phyloP scores from a whole-genome alignment of 1,140 invertebrate genomes.

The Anoplophora glabripennis region DNA sequence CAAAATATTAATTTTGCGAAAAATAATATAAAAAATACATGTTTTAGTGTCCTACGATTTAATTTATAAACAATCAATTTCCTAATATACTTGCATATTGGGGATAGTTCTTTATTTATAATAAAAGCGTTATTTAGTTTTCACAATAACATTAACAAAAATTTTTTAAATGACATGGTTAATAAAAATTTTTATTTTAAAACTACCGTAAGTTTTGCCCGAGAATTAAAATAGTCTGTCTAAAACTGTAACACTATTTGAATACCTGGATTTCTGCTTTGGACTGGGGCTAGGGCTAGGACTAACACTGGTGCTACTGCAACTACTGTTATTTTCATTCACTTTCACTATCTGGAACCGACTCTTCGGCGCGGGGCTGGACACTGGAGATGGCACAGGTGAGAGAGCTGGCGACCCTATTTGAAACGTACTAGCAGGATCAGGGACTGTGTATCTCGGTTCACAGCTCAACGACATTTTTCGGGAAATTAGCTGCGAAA shows the following conservation, averaged over 20 bases:
- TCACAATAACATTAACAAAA: too few relatives aligned
- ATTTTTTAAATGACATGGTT: too few relatives aligned
- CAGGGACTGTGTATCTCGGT: constrained; percentile 28
- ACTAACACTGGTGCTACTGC: constrained; percentile 1
- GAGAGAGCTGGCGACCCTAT: constrained; percentile 28
- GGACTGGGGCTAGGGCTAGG: constrained; percentile 2
- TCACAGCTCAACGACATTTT: constrained; percentile 44
- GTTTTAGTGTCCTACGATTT: too few relatives aligned
- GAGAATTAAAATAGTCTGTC: too few relatives aligned
- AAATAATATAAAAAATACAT: neutral
- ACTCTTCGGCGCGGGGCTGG: constrained; percentile 27
- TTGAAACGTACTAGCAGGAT: constrained; percentile 25
- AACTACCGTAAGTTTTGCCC: too few relatives aligned
- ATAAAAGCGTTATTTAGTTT: too few relatives aligned
- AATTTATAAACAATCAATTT: too few relatives aligned
- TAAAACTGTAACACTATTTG: too few relatives aligned
- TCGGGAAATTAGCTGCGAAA: constrained; percentile 34
- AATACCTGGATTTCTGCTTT: constrained; percentile 5
- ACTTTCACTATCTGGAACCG: constrained; percentile 32
- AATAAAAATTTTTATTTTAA: too few relatives aligned
- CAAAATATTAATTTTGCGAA: neutral
- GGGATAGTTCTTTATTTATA: too few relatives aligned
- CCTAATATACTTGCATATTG: too few relatives aligned
- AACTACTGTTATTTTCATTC: constrained; percentile 13
- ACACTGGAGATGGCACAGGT: constrained; percentile 26